A percentile compares a stretch with the other conserved stretches of the same genome.
Conservation (phyloP, 2,797 vertebrate species). For the Fringilla coelebs region DNA sequence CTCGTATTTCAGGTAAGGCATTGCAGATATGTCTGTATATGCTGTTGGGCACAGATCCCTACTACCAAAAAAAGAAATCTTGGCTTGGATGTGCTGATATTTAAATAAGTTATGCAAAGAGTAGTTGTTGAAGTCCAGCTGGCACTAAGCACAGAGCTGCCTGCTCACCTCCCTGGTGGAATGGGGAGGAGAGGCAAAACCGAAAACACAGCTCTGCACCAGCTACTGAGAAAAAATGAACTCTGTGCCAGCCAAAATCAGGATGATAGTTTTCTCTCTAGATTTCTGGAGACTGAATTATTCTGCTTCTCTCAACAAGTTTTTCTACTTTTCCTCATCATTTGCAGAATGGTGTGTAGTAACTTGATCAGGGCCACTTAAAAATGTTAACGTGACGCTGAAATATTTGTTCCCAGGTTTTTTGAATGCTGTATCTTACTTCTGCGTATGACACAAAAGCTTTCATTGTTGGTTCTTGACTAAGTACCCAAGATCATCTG, state of each 20-base stretch:
- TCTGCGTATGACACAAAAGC: background rate
- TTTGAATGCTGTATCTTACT: background rate
- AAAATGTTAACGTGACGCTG: background rate
- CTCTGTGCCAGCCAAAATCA: background rate
- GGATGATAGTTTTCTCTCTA: background rate
- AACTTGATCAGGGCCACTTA: background rate
- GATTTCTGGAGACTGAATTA: background rate
- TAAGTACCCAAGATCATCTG: background rate
- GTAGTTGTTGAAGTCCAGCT: background rate
- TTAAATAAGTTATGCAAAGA: background rate
- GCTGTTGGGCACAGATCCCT: background rate
- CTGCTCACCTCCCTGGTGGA: background rate
- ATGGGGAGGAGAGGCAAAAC: background rate
- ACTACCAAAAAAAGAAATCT: background rate
- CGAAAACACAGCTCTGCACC: background rate
- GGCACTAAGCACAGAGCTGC: background rate
- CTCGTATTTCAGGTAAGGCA: background rate
- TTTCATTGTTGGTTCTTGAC: background rate
- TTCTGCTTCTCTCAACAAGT: background rate
- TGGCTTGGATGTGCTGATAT: background rate
- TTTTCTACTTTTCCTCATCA: background rate
- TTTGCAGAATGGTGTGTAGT: background rate
- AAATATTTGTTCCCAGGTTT: background rate
- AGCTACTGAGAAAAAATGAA: background rate
- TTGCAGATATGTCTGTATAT: background rate